Evolutionary conservation across 2,113 vertebrate genomes (phyloP).

Genomic region (Plecotus auritus): DNA sequence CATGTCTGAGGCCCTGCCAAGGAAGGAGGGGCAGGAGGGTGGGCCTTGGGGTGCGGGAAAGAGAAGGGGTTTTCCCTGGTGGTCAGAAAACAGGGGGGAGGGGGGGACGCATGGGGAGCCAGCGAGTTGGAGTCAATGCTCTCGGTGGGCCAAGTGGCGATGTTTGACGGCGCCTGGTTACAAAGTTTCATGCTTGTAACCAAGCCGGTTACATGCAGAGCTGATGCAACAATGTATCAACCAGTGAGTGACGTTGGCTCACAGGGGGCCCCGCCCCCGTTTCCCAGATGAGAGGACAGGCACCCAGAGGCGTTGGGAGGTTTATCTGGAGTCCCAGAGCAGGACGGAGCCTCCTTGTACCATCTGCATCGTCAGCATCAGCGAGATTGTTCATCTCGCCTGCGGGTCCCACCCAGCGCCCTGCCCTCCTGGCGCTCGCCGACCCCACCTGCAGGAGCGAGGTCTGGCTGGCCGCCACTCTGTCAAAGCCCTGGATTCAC

Average conservation of each 20-base stretch:
- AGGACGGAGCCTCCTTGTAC: background rate
- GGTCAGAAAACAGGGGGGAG: background rate
- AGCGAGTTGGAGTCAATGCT: background rate
- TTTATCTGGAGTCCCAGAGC: background rate
- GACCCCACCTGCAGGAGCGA: background rate
- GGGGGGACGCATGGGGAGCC: background rate
- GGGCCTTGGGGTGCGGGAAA: constrained; percentile 4
- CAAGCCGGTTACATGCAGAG: background rate
- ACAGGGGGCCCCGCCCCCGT: background rate
- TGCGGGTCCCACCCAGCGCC: background rate
- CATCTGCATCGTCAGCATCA: background rate
- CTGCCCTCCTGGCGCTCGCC: background rate
- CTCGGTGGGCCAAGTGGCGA: background rate
- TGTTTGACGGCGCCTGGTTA: background rate
- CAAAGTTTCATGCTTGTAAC: background rate
- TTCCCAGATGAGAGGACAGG: background rate
- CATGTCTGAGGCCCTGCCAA: constrained; percentile 58
- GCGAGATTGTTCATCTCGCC: background rate
- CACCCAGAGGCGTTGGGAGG: background rate
- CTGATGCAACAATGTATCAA: background rate
- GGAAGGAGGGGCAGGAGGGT: background rate
- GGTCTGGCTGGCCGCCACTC: background rate
- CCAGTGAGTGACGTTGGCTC: background rate
- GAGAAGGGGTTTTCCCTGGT: constrained; percentile 7
- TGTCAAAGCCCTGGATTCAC: background rate